Evolutionary conservation across 2,888 invertebrate genomes (phyloP).

Genomic region (Blastobasis lacticolella): DNA sequence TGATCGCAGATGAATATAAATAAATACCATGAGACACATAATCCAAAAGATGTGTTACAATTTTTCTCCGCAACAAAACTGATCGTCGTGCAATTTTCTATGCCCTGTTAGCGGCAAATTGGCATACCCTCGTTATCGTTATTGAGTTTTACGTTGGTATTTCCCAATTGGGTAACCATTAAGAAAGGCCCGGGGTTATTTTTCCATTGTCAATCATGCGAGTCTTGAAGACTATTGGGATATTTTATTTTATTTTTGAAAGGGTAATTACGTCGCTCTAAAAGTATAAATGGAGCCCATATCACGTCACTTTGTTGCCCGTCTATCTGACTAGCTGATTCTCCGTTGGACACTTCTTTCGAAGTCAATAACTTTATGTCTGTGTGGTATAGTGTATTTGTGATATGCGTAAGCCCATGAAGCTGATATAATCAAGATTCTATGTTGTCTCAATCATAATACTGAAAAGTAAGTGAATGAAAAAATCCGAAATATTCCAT

Average conservation of each 20-base stretch:
- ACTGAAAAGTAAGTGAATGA: no score
- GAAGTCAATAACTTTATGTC: no score
- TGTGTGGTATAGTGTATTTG: no score
- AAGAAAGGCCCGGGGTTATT: slow-evolving; percentile 9
- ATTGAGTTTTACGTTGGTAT: no score
- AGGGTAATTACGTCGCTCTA: background rate
- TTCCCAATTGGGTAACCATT: slow-evolving; percentile 4
- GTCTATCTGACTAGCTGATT: background rate
- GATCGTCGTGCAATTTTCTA: slow-evolving; percentile 6
- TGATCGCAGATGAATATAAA: background rate
- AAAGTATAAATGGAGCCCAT: background rate
- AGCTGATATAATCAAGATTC: no score
- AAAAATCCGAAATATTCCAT: no score
- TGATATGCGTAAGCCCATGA: no score
- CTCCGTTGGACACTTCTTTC: background rate
- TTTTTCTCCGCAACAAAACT: background rate
- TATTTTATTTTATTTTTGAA: background rate
- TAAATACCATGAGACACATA: no score
- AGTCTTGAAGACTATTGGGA: background rate
- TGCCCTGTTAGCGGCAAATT: background rate
- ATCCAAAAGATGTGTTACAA: background rate
- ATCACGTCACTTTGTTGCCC: background rate
- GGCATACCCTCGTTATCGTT: no score
- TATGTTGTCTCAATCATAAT: no score
- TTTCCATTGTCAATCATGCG: slow-evolving; percentile 2